A percentile compares a stretch with the other conserved stretches of the same genome.
phyloP scores from a whole-genome alignment of 2,888 invertebrate species.

The Thysanoteuthis rhombus region DNA sequence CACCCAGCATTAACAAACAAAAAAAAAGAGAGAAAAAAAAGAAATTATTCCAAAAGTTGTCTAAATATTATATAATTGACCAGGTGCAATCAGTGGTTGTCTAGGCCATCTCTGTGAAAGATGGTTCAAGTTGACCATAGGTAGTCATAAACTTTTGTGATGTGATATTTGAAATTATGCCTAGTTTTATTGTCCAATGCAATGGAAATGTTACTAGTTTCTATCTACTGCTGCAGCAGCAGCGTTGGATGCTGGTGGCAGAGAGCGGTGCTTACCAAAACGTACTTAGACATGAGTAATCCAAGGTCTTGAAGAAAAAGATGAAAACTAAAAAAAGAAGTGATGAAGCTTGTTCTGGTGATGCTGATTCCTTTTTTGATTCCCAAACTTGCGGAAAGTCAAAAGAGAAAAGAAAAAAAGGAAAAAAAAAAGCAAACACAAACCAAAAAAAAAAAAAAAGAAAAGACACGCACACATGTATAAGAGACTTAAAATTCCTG shows the following conservation, averaged over 20 bases:
- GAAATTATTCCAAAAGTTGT: slow-evolving; percentile 19
- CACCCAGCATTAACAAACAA: slow-evolving; percentile 20
- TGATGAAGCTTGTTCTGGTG: slow-evolving; percentile 14
- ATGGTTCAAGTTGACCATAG: slow-evolving; percentile 23
- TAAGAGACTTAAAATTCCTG: neutral
- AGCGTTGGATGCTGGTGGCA: slow-evolving; percentile 24
- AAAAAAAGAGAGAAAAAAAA: neutral
- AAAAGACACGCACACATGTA: neutral
- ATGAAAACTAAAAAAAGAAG: neutral
- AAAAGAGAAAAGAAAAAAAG: neutral
- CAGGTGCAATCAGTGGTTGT: slow-evolving; percentile 30
- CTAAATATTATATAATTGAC: slow-evolving; percentile 19
- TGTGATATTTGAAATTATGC: slow-evolving; percentile 29
- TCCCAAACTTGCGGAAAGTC: neutral
- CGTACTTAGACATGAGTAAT: slow-evolving; percentile 2
- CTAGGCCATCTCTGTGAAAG: neutral
- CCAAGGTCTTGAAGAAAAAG: neutral
- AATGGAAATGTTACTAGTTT: slow-evolving; percentile 24
- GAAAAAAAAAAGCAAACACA: neutral
- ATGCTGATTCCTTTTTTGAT: slow-evolving; percentile 15
- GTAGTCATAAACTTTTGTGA: slow-evolving; percentile 29
- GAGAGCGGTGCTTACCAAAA: slow-evolving; percentile 24
- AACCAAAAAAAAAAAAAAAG: neutral
- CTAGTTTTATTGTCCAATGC: slow-evolving; percentile 32
- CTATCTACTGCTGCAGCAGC: slow-evolving; percentile 23